Evolutionary conservation across 1,140 invertebrate species (phyloP).

Genomic region (Teleopsis dalmanni): DNA sequence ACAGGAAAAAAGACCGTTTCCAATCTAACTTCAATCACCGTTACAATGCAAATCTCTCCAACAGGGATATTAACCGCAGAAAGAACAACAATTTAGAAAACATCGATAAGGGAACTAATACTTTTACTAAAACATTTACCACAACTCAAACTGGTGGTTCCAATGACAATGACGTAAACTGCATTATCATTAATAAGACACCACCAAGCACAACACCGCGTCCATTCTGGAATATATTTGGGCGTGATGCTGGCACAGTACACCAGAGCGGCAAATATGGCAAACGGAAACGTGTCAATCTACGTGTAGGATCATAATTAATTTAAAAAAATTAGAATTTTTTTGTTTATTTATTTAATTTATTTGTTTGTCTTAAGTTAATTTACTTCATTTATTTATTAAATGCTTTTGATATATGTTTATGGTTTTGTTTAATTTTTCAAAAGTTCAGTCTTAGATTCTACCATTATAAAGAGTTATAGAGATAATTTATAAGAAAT

Average conservation of each 20-base stretch:
- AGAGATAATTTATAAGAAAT: too few relatives aligned
- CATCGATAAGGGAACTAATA: neutral
- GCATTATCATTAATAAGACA: conserved; percentile 38
- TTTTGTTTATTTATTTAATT: conserved; percentile 5
- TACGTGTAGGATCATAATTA: conserved; percentile 21
- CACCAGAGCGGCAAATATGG: conserved; percentile 22
- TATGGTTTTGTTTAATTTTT: too few relatives aligned
- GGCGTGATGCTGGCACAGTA: conserved; percentile 14
- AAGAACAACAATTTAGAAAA: neutral
- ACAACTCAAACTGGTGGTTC: conserved; percentile 12
- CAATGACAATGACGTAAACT: conserved; percentile 29
- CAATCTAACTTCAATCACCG: neutral
- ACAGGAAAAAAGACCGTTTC: neutral
- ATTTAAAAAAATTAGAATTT: neutral
- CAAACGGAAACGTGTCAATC: conserved; percentile 27
- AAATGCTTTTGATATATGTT: too few relatives aligned
- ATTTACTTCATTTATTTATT: too few relatives aligned
- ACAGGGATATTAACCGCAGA: neutral
- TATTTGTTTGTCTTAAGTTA: too few relatives aligned
- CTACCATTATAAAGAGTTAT: too few relatives aligned
- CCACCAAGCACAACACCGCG: conserved; percentile 26
- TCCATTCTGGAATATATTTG: conserved; percentile 38
- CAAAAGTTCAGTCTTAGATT: too few relatives aligned
- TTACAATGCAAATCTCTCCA: neutral
- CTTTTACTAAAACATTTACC: conserved; percentile 7